phyloP scores from a whole-genome alignment of 2,888 invertebrate genomes.

The Dynastes tityus region DNA sequence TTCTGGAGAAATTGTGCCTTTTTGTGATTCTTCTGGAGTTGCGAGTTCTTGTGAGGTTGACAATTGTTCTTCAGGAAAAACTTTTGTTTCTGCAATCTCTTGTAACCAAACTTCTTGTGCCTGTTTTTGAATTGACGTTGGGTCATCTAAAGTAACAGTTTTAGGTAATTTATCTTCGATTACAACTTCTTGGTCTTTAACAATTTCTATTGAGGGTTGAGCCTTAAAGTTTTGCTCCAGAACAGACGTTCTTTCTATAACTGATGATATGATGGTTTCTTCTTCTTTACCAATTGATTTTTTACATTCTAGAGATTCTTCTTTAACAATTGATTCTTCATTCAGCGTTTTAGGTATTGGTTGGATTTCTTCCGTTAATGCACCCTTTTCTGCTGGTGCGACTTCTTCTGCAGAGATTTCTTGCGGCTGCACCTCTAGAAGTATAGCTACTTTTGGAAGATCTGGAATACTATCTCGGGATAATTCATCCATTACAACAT shows the following conservation, averaged over 20 bases:
- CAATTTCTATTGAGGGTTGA: not conserved
- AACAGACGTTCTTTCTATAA: not conserved
- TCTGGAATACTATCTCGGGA: not conserved
- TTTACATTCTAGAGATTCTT: not conserved
- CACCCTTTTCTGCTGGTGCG: not conserved
- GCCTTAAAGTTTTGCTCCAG: not conserved
- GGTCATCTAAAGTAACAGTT: too few relatives aligned
- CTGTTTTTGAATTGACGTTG: too few relatives aligned
- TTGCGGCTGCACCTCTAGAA: too few relatives aligned
- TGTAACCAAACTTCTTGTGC: too few relatives aligned
- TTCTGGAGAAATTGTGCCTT: not conserved
- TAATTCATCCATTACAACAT: not conserved
- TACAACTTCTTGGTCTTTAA: not conserved
- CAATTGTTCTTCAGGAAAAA: too few relatives aligned
- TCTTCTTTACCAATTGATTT: not conserved
- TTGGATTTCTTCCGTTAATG: not conserved
- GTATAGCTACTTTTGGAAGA: not conserved
- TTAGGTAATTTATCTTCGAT: too few relatives aligned
- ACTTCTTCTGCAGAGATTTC: not conserved
- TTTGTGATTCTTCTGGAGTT: not conserved
- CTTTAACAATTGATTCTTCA: conserved; percentile 1
- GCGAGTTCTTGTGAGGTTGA: not conserved
- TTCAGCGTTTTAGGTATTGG: not conserved
- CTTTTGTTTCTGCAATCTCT: too few relatives aligned
- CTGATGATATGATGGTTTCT: not conserved